These are phyloP conservation scores for Megalops cyprinoides DNA, from an alignment of 2,797 vertebrate species.

Conservation along the genomic window DNA sequence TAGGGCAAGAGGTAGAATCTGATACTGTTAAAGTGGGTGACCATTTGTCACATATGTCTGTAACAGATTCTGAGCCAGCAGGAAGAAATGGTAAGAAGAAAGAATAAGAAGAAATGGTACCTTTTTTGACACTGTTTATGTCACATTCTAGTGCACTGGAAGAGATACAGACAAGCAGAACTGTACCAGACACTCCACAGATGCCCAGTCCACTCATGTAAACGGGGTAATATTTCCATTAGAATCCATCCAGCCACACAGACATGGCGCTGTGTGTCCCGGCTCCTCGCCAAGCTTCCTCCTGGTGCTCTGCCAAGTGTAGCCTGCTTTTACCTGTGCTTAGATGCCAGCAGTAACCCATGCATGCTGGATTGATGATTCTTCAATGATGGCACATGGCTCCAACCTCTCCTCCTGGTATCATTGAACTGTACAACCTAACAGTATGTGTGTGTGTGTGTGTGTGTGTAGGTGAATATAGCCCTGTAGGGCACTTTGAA, in stretches of 20 bases:
- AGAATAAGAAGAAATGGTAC: neutral
- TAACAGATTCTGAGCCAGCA: no score
- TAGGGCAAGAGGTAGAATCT: neutral
- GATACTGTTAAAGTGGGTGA: neutral
- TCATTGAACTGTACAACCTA: neutral
- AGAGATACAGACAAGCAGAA: slow-evolving; percentile 71
- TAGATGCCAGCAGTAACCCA: neutral
- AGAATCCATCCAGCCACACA: slow-evolving; percentile 8
- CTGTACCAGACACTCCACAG: slow-evolving; percentile 63
- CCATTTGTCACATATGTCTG: no score
- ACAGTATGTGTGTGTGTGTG: neutral
- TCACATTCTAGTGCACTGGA: slow-evolving; percentile 66
- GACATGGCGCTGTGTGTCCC: slow-evolving; percentile 11
- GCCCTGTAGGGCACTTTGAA: neutral
- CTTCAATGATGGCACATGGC: slow-evolving; percentile 8
- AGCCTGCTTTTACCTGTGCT: slow-evolving; percentile 32
- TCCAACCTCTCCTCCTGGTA: neutral
- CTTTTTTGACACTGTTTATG: slow-evolving; percentile 41
- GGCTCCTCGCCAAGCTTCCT: slow-evolving; percentile 9
- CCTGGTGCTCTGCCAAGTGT: slow-evolving; percentile 5
- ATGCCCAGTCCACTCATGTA: slow-evolving; percentile 63
- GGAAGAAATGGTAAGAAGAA: neutral
- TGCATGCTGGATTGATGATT: slow-evolving; percentile 3
- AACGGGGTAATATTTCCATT: slow-evolving; percentile 43
- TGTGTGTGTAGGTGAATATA: neutral